A percentile compares a stretch with the other conserved stretches of the same genome.
phyloP scores from a whole-genome alignment of 2,113 vertebrate species.

The Lepus timidus region DNA sequence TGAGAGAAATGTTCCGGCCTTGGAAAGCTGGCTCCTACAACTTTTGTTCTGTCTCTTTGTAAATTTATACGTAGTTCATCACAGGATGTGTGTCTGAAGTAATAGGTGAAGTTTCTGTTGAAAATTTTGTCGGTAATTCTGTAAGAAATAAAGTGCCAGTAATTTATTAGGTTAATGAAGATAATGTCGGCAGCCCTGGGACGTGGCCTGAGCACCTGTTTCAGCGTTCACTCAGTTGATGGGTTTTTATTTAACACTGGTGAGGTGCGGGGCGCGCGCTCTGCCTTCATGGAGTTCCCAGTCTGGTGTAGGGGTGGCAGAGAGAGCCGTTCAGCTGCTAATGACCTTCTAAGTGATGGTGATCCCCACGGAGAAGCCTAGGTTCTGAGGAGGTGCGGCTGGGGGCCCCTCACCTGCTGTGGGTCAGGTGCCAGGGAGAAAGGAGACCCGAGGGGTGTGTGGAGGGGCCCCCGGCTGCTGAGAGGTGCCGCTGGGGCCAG shows the following conservation, averaged over 20 bases:
- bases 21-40: conserved; percentile 24
- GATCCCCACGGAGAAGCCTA: neutral
- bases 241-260: conserved; percentile 26
- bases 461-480: neutral
- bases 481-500: neutral
- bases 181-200: conserved; percentile 13
- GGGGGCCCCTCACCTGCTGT: neutral
- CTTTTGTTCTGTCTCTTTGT: conserved; percentile 12
- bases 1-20: conserved; percentile 35
- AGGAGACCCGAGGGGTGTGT: neutral
- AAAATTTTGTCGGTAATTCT: conserved; percentile 65
- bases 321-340: neutral
- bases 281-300: conserved; percentile 35
- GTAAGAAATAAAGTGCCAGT: conserved; percentile 12
- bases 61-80: neutral
- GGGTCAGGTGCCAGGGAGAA: neutral
- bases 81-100: conserved; percentile 31
- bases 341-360: too few species aligned
- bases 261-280: neutral
- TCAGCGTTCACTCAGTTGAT: neutral
- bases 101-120: conserved; percentile 46
- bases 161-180: conserved; percentile 58
- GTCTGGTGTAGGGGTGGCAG: conserved; percentile 14
- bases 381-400: conserved; percentile 50
- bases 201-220: conserved; percentile 9